A percentile compares a stretch with the other conserved stretches of the same genome.
phyloP scores from a whole-genome alignment of 2,888 invertebrate genomes.

The Hetaerina titia region DNA sequence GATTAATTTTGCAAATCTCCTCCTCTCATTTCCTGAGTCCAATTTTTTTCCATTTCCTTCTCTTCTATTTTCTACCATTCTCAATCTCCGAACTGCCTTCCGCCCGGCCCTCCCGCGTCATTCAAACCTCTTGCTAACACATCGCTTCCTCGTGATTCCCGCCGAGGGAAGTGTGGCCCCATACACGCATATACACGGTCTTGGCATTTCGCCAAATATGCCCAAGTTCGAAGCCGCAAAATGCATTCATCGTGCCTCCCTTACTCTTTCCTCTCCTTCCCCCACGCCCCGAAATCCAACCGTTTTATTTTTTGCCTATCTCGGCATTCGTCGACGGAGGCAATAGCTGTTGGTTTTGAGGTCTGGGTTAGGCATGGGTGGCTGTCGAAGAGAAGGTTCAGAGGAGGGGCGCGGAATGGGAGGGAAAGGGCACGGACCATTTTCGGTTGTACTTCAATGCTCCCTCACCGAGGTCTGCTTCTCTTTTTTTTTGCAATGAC shows the following conservation, averaged over 20 bases:
- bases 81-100: not conserved
- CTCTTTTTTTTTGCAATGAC: conserved; percentile 16
- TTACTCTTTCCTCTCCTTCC: not conserved
- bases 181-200: conserved; percentile 49
- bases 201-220: conserved; percentile 56
- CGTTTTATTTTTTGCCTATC: not conserved
- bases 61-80: not conserved
- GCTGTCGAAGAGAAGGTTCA: not conserved
- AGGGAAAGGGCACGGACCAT: not conserved
- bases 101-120: not conserved
- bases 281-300: not conserved
- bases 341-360: conserved; percentile 52
- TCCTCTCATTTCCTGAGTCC: not conserved
- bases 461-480: not conserved
- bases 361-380: conserved; percentile 1
- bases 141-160: not conserved
- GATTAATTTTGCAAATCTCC: not conserved
- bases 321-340: conserved; percentile 14
- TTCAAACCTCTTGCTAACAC: not conserved
- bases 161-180: not conserved
- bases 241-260: conserved; percentile 46
- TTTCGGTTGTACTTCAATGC: conserved; percentile 18
- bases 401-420: not conserved
- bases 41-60: not conserved
- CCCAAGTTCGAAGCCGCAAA: conserved; percentile 66